These are phyloP conservation scores for Diploscapter pachys DNA, from an alignment of 1,140 invertebrate genomes.

Conservation along the genomic window DNA sequence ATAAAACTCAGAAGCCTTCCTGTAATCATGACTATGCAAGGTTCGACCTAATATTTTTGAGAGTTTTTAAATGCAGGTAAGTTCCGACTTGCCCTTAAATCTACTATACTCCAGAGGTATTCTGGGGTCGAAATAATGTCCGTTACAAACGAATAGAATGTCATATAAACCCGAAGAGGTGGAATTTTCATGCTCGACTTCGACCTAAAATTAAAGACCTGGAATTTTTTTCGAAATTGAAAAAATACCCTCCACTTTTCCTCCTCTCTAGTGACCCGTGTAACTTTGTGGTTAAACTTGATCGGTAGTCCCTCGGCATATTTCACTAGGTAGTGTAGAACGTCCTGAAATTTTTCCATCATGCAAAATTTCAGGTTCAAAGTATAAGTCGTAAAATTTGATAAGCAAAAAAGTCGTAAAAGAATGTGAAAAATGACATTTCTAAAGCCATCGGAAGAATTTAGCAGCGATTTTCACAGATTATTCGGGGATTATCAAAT, in stretches of 20 bases:
- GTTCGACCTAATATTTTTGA: constrained; percentile 60
- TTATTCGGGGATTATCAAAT: too few relatives aligned
- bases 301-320: constrained; percentile 70
- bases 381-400: too few relatives aligned
- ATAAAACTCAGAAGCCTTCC: constrained; percentile 69
- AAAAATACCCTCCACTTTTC: constrained; percentile 18
- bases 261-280: constrained; percentile 5
- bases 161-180: constrained; percentile 12
- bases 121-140: constrained; percentile 68
- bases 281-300: constrained; percentile 59
- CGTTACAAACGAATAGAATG: constrained; percentile 47
- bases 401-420: too few relatives aligned
- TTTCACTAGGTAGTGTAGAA: constrained; percentile 72
- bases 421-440: too few relatives aligned
- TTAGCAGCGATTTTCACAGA: too few relatives aligned
- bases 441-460: too few relatives aligned
- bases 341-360: constrained; percentile 62
- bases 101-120: constrained; percentile 68
- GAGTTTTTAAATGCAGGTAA: not conserved
- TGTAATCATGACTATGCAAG: constrained; percentile 81
- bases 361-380: too few relatives aligned
- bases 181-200: too few relatives aligned
- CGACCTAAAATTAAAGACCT: constrained; percentile 13
- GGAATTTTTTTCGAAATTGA: not conserved
- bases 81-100: constrained; percentile 64